phyloP scores from a whole-genome alignment of 2,113 vertebrate species.

The Vanacampus margaritifer region DNA sequence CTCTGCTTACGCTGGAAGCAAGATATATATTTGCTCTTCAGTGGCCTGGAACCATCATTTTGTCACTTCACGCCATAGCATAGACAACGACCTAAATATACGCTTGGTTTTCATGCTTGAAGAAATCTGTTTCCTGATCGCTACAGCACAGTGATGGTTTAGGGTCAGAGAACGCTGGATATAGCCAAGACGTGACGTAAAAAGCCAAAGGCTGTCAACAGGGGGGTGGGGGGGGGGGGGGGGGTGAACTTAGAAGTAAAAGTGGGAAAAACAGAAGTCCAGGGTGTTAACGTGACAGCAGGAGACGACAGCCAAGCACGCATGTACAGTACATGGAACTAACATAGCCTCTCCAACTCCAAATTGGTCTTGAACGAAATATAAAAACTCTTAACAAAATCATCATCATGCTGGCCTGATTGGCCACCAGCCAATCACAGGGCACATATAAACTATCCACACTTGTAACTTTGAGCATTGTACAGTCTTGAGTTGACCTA shows the following conservation, averaged over 20 bases:
- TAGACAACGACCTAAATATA: neutral
- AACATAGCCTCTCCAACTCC: no score
- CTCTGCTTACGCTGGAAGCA: neutral
- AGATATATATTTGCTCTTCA: slow-evolving; percentile 6
- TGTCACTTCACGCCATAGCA: neutral
- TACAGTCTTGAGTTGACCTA: no score
- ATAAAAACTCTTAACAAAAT: neutral
- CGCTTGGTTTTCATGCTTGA: neutral
- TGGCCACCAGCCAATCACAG: no score
- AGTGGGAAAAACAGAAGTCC: neutral
- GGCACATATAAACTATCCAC: no score
- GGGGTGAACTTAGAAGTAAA: neutral
- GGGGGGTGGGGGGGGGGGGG: neutral
- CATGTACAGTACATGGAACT: neutral
- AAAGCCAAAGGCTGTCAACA: neutral
- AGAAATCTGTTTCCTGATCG: neutral
- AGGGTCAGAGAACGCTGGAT: neutral
- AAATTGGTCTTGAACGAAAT: neutral
- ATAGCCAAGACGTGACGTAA: neutral
- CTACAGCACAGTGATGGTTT: neutral
- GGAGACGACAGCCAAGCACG: neutral
- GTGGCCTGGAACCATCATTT: neutral
- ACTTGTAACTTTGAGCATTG: neutral
- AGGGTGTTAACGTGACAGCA: neutral
- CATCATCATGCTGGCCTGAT: no score